Evolutionary conservation across 1,140 invertebrate genomes (phyloP), one percentile per base, ranked within the genome.

Genomic region (Bacillus rossius): DNA sequence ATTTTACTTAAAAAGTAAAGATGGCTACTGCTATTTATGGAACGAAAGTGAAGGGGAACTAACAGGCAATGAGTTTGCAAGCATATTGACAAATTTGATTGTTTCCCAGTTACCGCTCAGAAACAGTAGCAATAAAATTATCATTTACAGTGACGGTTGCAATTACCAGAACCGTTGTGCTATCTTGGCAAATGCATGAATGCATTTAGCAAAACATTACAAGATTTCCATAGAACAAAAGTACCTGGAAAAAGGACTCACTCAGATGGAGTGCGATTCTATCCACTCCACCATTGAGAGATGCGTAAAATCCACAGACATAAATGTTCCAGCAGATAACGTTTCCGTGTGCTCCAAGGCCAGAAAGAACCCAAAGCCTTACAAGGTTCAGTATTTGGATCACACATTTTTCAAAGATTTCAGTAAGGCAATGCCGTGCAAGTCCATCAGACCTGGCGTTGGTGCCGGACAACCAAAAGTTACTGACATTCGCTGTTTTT

Each of bases 381-480:
- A 66, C 47, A 34, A 53, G 19, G 48, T 55, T 1, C 48, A 60
- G 16, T 55, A 61, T 48, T 34, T 63, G 26, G 23, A 48, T 19
- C 43, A 61, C 26, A 34, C 42, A n/a, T 54, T 57, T 59, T 65
- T 65, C 55, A 4, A 14, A 22, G 26, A 62, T 19, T 67, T 62
- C 51, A 53, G 45, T 17, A 49, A 56, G 5, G n/a, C 26, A 3
- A 10, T 37, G 19, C 45, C 47, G n/a, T n/a, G 43, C 16, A 17
- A 68, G 60, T 62, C 64, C 40, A 68, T 69, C 43, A 19, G 67
- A n/a, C 64, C 67, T 29, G 67, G 70, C 37, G 61, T 64, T 38
- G 64, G 64, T 59, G 14, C 58, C 45, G 63, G 60, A 52, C 65
- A 71, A 42, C 67, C 65, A 0, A 55, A 56, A 3, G 68, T 70